Evolutionary conservation across 2,888 invertebrate species (phyloP).

Genomic region (Drosophila nigricruria): DNA sequence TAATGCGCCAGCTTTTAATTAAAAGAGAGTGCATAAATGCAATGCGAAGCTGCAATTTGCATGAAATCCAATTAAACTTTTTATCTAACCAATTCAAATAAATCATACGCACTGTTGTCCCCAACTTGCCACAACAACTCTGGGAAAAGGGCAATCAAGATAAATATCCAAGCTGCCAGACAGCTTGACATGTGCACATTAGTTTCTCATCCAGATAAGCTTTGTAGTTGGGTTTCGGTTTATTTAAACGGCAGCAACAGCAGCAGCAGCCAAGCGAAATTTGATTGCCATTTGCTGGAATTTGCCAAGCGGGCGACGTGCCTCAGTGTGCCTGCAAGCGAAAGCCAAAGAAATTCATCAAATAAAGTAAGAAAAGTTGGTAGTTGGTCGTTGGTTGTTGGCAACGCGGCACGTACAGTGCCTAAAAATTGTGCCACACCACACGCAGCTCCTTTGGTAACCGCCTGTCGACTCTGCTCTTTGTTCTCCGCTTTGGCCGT

Average conservation of each 20-base stretch:
- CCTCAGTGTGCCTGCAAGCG: slow-evolving; percentile 15
- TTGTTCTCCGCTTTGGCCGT: slow-evolving; percentile 20
- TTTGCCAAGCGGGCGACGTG: slow-evolving; percentile 55
- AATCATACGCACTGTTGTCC: slow-evolving; percentile 75
- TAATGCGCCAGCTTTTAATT: slow-evolving; percentile 56
- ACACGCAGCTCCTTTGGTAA: slow-evolving; percentile 2
- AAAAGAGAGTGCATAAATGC: slow-evolving; percentile 65
- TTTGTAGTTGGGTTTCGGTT: slow-evolving; percentile 36
- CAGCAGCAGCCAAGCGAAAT: slow-evolving; percentile 38
- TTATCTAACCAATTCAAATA: slow-evolving; percentile 55
- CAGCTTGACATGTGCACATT: slow-evolving; percentile 65
- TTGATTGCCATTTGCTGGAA: slow-evolving; percentile 65
- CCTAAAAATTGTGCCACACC: slow-evolving; percentile 33
- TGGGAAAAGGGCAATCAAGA: slow-evolving; percentile 57
- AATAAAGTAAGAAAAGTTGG: slow-evolving; percentile 30
- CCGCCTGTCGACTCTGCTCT: neutral
- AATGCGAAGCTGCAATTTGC: slow-evolving; percentile 53
- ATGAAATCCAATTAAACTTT: slow-evolving; percentile 77
- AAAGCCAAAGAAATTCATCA: slow-evolving; percentile 17
- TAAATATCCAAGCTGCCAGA: slow-evolving; percentile 51
- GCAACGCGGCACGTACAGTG: slow-evolving; percentile 52
- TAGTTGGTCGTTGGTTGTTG: slow-evolving; percentile 14
- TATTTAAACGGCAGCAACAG: slow-evolving; percentile 32
- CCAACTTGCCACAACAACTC: slow-evolving; percentile 10
- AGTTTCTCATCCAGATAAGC: slow-evolving; percentile 66